phyloP scores from a whole-genome alignment of 2,888 invertebrate species.

The Xylota sylvarum region DNA sequence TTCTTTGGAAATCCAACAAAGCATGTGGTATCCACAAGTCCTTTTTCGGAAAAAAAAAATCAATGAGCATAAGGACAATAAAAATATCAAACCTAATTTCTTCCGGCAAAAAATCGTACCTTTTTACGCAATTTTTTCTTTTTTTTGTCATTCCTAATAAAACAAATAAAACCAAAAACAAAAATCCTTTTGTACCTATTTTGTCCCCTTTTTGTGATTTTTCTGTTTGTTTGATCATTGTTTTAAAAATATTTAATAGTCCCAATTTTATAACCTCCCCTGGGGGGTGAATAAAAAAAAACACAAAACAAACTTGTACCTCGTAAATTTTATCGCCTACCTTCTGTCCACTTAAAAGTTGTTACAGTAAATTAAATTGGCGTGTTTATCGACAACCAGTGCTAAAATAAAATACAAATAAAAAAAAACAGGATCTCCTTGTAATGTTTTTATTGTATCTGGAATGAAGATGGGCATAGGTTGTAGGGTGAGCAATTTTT shows the following conservation, averaged over 20 bases:
- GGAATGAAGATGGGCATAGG: neutral
- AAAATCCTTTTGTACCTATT: neutral
- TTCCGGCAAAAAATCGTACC: neutral
- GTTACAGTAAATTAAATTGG: slow-evolving; percentile 51
- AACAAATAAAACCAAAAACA: neutral
- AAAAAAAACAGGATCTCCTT: neutral
- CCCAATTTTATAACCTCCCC: slow-evolving; percentile 12
- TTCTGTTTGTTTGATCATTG: slow-evolving; percentile 43
- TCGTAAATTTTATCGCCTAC: slow-evolving; percentile 41
- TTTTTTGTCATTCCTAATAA: neutral
- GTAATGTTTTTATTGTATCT: slow-evolving; percentile 7
- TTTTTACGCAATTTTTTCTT: neutral
- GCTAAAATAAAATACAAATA: neutral
- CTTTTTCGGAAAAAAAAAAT: neutral
- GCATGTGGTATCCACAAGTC: neutral
- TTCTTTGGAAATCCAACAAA: neutral
- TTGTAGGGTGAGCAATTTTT: neutral
- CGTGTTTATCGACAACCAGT: slow-evolving; percentile 40
- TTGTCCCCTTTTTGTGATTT: slow-evolving; percentile 16
- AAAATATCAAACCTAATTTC: slow-evolving; percentile 19
- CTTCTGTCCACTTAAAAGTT: slow-evolving; percentile 52
- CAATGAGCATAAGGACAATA: slow-evolving; percentile 17
- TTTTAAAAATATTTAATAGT: slow-evolving; percentile 49
- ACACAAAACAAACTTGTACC: neutral
- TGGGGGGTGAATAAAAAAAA: slow-evolving; percentile 6